Conservation (phyloP, 2,797 vertebrate genomes). For the Xerus rutilus region DNA sequence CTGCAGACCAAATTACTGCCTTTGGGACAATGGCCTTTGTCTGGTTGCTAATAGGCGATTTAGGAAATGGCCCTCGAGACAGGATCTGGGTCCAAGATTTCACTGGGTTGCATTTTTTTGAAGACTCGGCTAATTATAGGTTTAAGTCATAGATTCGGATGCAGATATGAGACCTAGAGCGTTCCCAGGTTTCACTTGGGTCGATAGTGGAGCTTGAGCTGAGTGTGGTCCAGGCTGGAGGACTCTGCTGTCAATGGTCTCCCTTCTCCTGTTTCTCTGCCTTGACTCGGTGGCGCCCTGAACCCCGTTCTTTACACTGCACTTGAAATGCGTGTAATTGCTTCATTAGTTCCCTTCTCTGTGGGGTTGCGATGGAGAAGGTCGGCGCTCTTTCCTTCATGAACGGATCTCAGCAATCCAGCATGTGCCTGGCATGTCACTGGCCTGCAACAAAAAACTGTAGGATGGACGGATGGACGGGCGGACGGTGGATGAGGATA, state of each 20-base stretch:
- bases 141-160: slow-evolving; percentile 77
- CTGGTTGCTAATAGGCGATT: slow-evolving; percentile 76
- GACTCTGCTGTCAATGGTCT: not conserved
- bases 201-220: slow-evolving; percentile 70
- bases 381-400: not conserved
- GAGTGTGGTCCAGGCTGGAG: slow-evolving; percentile 40
- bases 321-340: slow-evolving; percentile 46
- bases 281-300: not conserved
- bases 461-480: not conserved
- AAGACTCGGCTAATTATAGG: slow-evolving; percentile 81
- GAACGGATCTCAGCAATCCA: not conserved
- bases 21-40: slow-evolving; percentile 83
- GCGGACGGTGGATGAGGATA: not conserved
- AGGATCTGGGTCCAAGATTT: slow-evolving; percentile 70
- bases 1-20: slow-evolving; percentile 76
- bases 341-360: slow-evolving; percentile 26
- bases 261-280: not conserved
- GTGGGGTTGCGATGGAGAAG: not conserved
- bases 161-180: not conserved
- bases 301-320: not conserved
- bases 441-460: not conserved
- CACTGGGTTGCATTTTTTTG: slow-evolving; percentile 66
- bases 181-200: slow-evolving; percentile 80
- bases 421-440: not conserved
- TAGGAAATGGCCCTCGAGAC: slow-evolving; percentile 68